These are phyloP conservation scores for Eumeta japonica DNA, from an alignment of 1,140 invertebrate species.

Conservation along the genomic window DNA sequence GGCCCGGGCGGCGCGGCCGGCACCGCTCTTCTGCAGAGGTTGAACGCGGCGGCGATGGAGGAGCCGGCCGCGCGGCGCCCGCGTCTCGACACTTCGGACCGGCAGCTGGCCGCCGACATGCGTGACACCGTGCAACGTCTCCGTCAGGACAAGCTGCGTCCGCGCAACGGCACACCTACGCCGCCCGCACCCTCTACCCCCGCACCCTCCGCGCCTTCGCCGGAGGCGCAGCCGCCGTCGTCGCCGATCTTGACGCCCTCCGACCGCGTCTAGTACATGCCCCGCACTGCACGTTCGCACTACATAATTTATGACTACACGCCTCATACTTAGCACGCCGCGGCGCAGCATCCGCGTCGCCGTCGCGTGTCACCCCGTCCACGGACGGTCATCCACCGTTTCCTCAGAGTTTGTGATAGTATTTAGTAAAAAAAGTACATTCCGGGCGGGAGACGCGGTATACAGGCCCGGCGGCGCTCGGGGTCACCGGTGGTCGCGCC, in stretches of 20 bases:
- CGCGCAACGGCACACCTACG: slow-evolving; percentile 39
- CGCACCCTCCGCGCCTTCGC: slow-evolving; percentile 15
- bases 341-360: not conserved
- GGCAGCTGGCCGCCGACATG: slow-evolving; percentile 55
- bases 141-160: slow-evolving; percentile 42
- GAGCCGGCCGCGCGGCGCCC: slow-evolving; percentile 34
- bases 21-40: slow-evolving; percentile 25
- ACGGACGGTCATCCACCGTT: slow-evolving; percentile 5
- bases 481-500: too few species aligned
- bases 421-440: slow-evolving; percentile 40
- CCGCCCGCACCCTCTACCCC: slow-evolving; percentile 25
- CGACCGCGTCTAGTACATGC: slow-evolving; percentile 28
- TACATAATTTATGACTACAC: too few species aligned
- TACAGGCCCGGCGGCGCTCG: not conserved
- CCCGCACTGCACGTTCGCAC: too few species aligned
- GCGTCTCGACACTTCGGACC: slow-evolving; percentile 51
- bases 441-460: slow-evolving; percentile 17
- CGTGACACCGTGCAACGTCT: slow-evolving; percentile 58
- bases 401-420: slow-evolving; percentile 40
- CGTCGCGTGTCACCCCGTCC: not conserved
- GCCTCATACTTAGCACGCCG: too few species aligned
- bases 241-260: too few species aligned
- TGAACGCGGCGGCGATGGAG: slow-evolving; percentile 26
- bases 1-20: slow-evolving; percentile 46
- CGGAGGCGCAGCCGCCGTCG: slow-evolving; percentile 10